phyloP scores from a whole-genome alignment of 1,140 invertebrate species.

The Aphelenchoides besseyi region DNA sequence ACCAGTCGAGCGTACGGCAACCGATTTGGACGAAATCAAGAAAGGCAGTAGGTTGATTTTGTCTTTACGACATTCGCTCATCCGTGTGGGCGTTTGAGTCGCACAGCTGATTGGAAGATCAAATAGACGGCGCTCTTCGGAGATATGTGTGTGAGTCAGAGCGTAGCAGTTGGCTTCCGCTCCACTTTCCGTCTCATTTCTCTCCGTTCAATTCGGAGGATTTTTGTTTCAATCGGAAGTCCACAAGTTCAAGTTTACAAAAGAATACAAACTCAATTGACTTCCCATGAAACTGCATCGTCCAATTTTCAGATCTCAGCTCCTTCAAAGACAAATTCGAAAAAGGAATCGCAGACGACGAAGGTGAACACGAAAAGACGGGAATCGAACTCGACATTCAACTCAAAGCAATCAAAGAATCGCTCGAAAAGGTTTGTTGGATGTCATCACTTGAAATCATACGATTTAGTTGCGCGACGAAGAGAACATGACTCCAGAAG shows the following conservation, averaged over 20 bases:
- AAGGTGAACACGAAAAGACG: slow-evolving; percentile 43
- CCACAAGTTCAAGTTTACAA: too few species aligned
- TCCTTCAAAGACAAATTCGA: slow-evolving; percentile 61
- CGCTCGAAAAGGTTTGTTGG: slow-evolving; percentile 50
- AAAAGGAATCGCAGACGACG: slow-evolving; percentile 48
- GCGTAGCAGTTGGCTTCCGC: not conserved
- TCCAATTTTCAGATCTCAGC: slow-evolving; percentile 42
- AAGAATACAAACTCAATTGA: too few species aligned
- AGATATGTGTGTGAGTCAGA: not conserved
- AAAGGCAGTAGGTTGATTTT: slow-evolving; percentile 33
- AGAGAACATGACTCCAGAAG: slow-evolving; percentile 59
- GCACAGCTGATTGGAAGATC: not conserved
- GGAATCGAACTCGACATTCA: slow-evolving; percentile 55
- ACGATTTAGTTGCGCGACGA: slow-evolving; percentile 30
- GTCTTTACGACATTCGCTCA: slow-evolving; percentile 5
- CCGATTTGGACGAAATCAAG: slow-evolving; percentile 47
- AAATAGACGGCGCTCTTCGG: not conserved
- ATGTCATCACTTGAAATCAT: slow-evolving; percentile 12
- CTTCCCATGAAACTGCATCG: not conserved
- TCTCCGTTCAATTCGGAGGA: not conserved
- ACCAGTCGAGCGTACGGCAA: slow-evolving; percentile 48
- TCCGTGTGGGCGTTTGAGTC: slow-evolving; percentile 14
- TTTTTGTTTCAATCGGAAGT: not conserved
- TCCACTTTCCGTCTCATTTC: not conserved
- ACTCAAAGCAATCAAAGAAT: slow-evolving; percentile 56